Conservation (phyloP, 2,797 vertebrate species). For the Melopsittacus undulatus region DNA sequence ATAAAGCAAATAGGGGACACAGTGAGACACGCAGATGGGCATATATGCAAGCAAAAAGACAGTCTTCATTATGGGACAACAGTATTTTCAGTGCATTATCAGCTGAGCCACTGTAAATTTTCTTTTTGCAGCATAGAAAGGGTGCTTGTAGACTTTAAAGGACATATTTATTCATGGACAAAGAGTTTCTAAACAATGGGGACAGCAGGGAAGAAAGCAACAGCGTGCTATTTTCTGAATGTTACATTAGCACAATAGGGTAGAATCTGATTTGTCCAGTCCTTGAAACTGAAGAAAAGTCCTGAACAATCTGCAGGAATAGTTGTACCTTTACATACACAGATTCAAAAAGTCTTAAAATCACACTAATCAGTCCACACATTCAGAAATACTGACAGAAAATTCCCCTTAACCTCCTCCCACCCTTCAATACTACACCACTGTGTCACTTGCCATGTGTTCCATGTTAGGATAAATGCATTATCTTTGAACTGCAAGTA, state of each 20-base stretch:
- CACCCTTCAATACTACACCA: not conserved
- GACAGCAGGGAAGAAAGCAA: not conserved
- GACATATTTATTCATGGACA: not conserved
- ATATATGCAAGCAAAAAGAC: not conserved
- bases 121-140: not conserved
- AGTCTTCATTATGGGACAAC: not conserved
- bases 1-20: not conserved
- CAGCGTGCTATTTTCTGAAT: not conserved
- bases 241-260: not conserved
- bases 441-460: not conserved
- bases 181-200: not conserved
- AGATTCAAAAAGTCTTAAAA: not conserved
- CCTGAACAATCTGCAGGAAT: not conserved
- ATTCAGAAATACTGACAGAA: not conserved
- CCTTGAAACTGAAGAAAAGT: not conserved
- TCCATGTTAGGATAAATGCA: not conserved
- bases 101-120: not conserved
- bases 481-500: not conserved
- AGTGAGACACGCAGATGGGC: not conserved
- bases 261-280: not conserved
- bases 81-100: not conserved
- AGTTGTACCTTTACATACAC: not conserved
- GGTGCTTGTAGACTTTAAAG: not conserved
- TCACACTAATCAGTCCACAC: not conserved
- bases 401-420: not conserved